Conservation (phyloP, 2,888 invertebrate species). For the Drosophila acutilabella region DNA sequence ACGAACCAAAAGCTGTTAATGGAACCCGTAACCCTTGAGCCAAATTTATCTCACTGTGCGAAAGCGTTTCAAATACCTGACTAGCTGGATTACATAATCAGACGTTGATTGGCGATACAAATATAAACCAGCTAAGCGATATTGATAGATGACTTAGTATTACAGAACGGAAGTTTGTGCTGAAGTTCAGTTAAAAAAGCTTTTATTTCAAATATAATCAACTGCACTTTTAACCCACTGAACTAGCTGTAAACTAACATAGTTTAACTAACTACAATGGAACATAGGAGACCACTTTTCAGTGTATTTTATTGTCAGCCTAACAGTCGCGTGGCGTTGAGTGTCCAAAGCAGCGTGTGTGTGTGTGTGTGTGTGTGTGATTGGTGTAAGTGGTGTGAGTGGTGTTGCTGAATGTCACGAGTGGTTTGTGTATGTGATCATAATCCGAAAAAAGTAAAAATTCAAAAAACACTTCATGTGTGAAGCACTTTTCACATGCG, state of each 20-base stretch:
- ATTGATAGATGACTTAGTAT: too few relatives aligned
- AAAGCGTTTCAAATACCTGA: neutral
- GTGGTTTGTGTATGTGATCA: slow-evolving; percentile 61
- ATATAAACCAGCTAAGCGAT: too few relatives aligned
- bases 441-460: slow-evolving; percentile 67
- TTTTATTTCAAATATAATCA: too few relatives aligned
- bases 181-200: too few relatives aligned
- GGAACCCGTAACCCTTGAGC: neutral
- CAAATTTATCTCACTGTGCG: neutral
- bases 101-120: neutral
- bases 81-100: neutral
- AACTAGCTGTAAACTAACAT: neutral
- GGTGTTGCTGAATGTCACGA: slow-evolving; percentile 30
- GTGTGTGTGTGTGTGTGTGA: slow-evolving; percentile 18
- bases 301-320: neutral
- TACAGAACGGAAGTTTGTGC: too few relatives aligned
- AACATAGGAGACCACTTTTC: neutral
- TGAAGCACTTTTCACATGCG: slow-evolving; percentile 82
- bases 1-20: neutral
- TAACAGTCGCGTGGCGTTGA: neutral
- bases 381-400: slow-evolving; percentile 12
- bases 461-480: slow-evolving; percentile 73
- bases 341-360: neutral
- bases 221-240: neutral
- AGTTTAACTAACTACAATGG: neutral